Evolutionary conservation across 1,140 invertebrate species (phyloP), one percentile per base, ranked within the genome.

Genomic region (Archivesica marissinica): DNA sequence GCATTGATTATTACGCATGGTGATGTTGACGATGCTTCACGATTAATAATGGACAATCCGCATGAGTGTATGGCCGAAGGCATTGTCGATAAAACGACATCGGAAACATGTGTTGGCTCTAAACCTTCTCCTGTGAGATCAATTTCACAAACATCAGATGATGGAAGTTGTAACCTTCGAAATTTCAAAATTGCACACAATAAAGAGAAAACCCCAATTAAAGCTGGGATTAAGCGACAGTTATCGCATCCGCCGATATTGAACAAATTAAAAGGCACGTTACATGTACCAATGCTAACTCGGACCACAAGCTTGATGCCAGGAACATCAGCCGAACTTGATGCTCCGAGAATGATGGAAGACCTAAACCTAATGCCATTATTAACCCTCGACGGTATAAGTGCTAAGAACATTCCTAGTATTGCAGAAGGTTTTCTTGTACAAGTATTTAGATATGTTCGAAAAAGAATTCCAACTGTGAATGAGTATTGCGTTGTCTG

Each of bases 401-500:
- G 44, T 84, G 81, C 68, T 11, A 74, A 84, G 52, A 76, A 17
- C 25, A 28, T 64, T 59, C 81, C 81, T 7, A 61, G 54, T 50
- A 47, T 84, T 28, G 38, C 50, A 15, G 81, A 84, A 23, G 81
- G 81, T 20, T 84, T 88, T 38, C 41, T 75, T 35, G 87, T 88
- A 7, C 88, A 93, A 89, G 23, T 93, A 17, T 92, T 89, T 68
- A 81, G 76, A 11, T 93, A 93, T 87, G 84, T 88, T 0, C 68
- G 87, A 61, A 90, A 93, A 66, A 87, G 93, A 81, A 85, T 93
- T 15, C 90, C 89, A n/a, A 93, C 91, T 15, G 66, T 93, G 41
- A 93, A 93, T 87, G 90, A 92, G 70, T 93, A 89, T 82, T 93
- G 93, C 87, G 91, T 93, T 38, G 86, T 93, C 33, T 93, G 93